These are phyloP conservation scores for Xiphophorus maculatus DNA, from an alignment of 2,113 vertebrate species.

Conservation along the genomic window DNA sequence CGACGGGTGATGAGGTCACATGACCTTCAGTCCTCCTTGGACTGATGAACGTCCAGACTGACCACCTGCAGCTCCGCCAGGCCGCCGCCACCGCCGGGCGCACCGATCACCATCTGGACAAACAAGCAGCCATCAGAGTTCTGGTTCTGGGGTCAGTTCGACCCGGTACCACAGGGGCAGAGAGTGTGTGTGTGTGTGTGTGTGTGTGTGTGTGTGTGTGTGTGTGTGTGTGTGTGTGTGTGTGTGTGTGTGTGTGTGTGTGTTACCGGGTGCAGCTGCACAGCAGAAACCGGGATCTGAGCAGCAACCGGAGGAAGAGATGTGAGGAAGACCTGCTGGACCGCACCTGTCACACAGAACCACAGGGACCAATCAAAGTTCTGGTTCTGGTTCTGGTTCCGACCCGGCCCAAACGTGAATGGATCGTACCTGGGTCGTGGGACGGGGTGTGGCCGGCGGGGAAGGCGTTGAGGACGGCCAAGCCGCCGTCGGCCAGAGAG, in stretches of 20 bases:
- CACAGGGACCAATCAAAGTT: neutral
- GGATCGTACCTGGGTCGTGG: conserved; percentile 69
- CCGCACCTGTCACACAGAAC: conserved; percentile 75
- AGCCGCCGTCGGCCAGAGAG: conserved; percentile 86
- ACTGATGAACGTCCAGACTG: conserved; percentile 89
- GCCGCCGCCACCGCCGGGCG: conserved; percentile 86
- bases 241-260: neutral
- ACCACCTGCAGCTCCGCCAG: conserved; percentile 95
- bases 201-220: neutral
- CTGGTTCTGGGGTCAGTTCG: no score
- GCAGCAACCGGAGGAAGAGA: conserved; percentile 88
- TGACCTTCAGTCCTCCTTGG: conserved; percentile 87
- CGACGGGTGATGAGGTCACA: neutral
- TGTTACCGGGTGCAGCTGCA: conserved; percentile 90
- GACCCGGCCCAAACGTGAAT: no score
- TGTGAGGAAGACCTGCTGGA: conserved; percentile 91
- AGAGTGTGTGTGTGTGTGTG: neutral
- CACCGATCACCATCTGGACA: conserved; percentile 92
- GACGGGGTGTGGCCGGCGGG: conserved; percentile 84
- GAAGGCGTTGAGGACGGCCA: conserved; percentile 93
- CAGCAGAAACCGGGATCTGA: conserved; percentile 93
- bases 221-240: neutral
- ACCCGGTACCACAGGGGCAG: no score
- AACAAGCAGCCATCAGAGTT: neutral
- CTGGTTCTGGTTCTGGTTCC: neutral